Conservation (phyloP, 2,113 vertebrate genomes). For the Periophthalmodon schlosseri region DNA sequence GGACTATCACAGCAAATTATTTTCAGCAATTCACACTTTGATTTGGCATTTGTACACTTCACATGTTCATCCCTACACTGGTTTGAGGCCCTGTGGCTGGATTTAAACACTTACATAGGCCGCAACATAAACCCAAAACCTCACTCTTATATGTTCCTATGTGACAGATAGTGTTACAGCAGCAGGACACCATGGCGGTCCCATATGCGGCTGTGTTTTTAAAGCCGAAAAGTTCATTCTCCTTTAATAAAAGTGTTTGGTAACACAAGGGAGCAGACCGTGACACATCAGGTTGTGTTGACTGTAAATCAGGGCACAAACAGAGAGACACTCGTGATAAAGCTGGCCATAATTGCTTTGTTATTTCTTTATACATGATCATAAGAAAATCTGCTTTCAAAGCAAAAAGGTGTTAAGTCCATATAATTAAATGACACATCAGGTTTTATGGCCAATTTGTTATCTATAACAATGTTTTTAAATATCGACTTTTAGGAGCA, state of each 20-base stretch:
- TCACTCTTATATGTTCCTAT: neutral
- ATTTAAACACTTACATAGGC: neutral
- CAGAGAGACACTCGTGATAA: conserved; percentile 21
- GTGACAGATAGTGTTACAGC: neutral
- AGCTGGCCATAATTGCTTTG: conserved; percentile 23
- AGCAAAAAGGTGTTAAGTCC: neutral
- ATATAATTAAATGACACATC: conserved; percentile 5
- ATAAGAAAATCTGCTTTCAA: conserved; percentile 35
- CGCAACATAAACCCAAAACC: neutral
- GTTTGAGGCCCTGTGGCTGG: neutral
- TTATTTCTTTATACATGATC: conserved; percentile 65
- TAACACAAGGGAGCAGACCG: conserved; percentile 30
- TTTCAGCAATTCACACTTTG: neutral
- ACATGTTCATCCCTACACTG: neutral
- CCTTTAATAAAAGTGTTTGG: conserved; percentile 47
- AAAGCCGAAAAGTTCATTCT: conserved; percentile 19
- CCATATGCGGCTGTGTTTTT: conserved; percentile 27
- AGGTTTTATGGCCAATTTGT: conserved; percentile 18
- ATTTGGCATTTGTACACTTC: neutral
- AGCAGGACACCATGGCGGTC: conserved; percentile 10
- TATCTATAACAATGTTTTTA: conserved; percentile 47
- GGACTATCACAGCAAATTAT: neutral
- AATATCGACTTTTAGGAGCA: conserved; percentile 42
- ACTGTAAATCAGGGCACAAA: conserved; percentile 63
- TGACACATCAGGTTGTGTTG: conserved; percentile 51